Percentiles rank a stretch among this genome's conserved stretches.
Conservation (phyloP, 2,113 vertebrate species). For the Menidia beryllina region DNA sequence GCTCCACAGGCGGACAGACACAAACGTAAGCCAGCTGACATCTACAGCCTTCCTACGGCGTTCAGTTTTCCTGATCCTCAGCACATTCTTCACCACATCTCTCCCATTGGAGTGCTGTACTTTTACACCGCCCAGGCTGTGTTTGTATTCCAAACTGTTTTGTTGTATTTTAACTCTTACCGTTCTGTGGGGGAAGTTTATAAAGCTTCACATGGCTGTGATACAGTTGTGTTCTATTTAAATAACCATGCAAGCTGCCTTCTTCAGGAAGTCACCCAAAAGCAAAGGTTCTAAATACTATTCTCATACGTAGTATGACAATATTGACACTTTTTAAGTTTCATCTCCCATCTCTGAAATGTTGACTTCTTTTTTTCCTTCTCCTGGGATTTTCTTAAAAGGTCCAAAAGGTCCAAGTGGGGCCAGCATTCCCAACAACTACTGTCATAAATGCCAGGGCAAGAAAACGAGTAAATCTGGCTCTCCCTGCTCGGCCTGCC, state of each 20-base stretch:
- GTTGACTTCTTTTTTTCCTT: background rate
- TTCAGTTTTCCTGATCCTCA: too few species aligned
- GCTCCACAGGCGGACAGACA: constrained; percentile 89
- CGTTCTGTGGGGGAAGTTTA: background rate
- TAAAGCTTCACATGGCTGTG: background rate
- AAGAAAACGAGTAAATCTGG: constrained; percentile 92
- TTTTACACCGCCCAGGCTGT: too few species aligned
- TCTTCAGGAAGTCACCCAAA: background rate
- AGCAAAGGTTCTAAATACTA: background rate
- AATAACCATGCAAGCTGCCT: background rate
- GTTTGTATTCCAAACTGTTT: too few species aligned
- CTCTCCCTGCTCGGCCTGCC: constrained; percentile 91
- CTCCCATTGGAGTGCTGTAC: too few species aligned
- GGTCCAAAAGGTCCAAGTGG: constrained; percentile 93
- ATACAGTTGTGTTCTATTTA: background rate
- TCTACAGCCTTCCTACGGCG: background rate
- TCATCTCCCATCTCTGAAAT: background rate
- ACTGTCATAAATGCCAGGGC: constrained; percentile 96
- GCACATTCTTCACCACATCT: background rate
- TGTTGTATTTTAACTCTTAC: too few species aligned
- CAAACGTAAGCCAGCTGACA: constrained; percentile 85
- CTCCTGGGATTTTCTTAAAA: constrained; percentile 58
- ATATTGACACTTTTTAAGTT: background rate
- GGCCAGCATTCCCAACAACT: constrained; percentile 92
- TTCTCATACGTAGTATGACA: background rate